Percentiles rank a stretch among this genome's conserved stretches.
These are phyloP conservation scores for Coregonus ussuriensis DNA, from an alignment of 2,797 vertebrate species.

Conservation along the genomic window DNA sequence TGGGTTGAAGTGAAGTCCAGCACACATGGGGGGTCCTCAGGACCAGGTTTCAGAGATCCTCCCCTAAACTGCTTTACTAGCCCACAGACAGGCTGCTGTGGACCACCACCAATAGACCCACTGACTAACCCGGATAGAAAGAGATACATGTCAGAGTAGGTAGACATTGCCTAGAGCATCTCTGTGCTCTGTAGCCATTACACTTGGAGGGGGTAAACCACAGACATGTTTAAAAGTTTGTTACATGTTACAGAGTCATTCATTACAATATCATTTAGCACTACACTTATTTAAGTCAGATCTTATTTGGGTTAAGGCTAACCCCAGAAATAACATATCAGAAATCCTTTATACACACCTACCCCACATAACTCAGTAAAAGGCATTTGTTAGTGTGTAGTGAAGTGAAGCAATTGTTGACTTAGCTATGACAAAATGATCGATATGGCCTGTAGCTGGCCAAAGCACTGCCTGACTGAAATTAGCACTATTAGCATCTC, in stretches of 20 bases:
- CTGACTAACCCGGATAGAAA: conserved; percentile 1
- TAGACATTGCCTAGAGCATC: conserved; percentile 5
- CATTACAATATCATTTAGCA: conserved; percentile 64
- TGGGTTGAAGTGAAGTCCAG: background rate
- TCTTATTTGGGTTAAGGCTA: conserved; percentile 64
- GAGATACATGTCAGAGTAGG: conserved; percentile 8
- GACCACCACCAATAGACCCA: background rate
- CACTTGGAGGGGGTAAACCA: conserved; percentile 25
- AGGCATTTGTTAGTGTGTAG: conserved; percentile 67
- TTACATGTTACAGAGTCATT: conserved; percentile 46
- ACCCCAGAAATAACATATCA: conserved; percentile 67
- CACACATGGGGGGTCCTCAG: conserved; percentile 29
- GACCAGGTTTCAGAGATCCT: conserved; percentile 61
- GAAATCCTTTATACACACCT: conserved; percentile 69
- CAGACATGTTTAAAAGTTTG: conserved; percentile 45
- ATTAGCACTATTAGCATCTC: conserved; percentile 52
- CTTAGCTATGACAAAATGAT: conserved; percentile 28
- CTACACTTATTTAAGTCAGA: conserved; percentile 65
- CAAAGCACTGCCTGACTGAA: conserved; percentile 50
- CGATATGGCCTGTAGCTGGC: conserved; percentile 31
- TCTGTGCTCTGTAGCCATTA: conserved; percentile 13
- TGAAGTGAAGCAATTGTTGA: conserved; percentile 50
- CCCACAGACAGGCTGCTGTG: conserved; percentile 10
- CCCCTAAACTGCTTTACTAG: background rate
- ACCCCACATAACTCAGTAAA: conserved; percentile 66